phyloP scores from a whole-genome alignment of 2,113 vertebrate species.

The Paralichthys olivaceus region DNA sequence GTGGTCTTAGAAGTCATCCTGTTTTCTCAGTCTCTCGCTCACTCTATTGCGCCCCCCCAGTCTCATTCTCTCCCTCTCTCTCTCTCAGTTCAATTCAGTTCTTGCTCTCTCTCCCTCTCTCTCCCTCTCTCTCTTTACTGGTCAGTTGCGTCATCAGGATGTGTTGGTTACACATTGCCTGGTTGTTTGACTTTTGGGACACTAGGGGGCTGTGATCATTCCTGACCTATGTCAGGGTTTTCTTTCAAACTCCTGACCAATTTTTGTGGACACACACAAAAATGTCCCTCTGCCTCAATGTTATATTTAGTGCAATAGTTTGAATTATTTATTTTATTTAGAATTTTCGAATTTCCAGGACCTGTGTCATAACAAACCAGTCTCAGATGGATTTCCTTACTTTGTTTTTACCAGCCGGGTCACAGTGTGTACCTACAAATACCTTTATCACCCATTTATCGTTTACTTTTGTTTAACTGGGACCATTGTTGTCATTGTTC shows the following conservation, averaged over 20 bases:
- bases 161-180: conserved; percentile 70
- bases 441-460: conserved; percentile 13
- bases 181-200: conserved; percentile 75
- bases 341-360: conserved; percentile 1
- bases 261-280: not conserved
- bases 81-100: not conserved
- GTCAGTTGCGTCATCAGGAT: conserved; percentile 69
- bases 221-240: conserved; percentile 17
- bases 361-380: not conserved
- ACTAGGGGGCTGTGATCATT: conserved; percentile 62
- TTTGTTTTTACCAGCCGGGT: conserved; percentile 8
- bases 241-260: not conserved
- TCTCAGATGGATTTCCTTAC: not conserved
- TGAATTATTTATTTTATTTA: not conserved
- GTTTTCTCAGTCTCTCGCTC: conserved; percentile 69
- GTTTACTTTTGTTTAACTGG: conserved; percentile 35
- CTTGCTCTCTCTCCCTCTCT: conserved; percentile 3
- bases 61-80: conserved; percentile 9
- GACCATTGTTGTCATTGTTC: conserved; percentile 52
- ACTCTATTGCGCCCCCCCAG: not conserved
- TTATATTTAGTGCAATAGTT: not conserved
- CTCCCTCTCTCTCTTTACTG: conserved; percentile 39
- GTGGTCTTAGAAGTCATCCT: conserved; percentile 81
- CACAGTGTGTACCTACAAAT: conserved; percentile 1
- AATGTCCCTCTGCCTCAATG: not conserved